Base-by-base conservation (phyloP, 2,888 invertebrate species). In the Plusia festucae region DNA sequence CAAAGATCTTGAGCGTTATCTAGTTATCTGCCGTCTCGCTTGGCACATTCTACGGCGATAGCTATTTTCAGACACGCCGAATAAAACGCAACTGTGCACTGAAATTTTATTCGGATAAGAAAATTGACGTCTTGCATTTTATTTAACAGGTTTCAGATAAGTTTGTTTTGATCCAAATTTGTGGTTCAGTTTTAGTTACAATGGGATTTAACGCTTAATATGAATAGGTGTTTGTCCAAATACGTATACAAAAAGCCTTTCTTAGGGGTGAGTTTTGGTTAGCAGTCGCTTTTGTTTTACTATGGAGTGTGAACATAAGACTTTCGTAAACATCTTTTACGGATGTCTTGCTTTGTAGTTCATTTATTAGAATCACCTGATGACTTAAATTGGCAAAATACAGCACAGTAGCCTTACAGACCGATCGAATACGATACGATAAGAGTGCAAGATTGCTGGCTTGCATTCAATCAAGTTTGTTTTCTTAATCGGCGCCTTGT, bases 1-100 rank as follows among this genome's bases (percentile, higher is more conserved):
- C 93, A 95, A 93, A 95, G 96, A 95, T 96, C 96, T 93, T 95
- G 95, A 91, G 86, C 94, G 90, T 95, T 94, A 94, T 95, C 95
- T 95, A 91, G 91, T 94, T 93, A 92, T 94, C 94, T 93, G 90
- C 94, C 88, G 91, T 95, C 94, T 94, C 94, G 89, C 94, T 94
- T 94, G 87, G 88, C 84, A 85, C 85, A 85, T 85, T 85, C 84
- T 73, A 82, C 76, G 51, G 79, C 77, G 79, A 70, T 73, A 72
- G 87, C 87, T 93, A 93, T 93, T 94, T 93, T 92, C 93, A 93
- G 91, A 82, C 78, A 72, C 70, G 63, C 71, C 75, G 79, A 83
- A 82, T 79, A 81, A 79, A 70, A 65, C 68, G 64, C 60, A 68
- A 61, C 34, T 59, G 57, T 73, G 72, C 60, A 70, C 65, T 76